phyloP scores from a whole-genome alignment of 2,888 invertebrate genomes.

The Megamerina dolium region DNA sequence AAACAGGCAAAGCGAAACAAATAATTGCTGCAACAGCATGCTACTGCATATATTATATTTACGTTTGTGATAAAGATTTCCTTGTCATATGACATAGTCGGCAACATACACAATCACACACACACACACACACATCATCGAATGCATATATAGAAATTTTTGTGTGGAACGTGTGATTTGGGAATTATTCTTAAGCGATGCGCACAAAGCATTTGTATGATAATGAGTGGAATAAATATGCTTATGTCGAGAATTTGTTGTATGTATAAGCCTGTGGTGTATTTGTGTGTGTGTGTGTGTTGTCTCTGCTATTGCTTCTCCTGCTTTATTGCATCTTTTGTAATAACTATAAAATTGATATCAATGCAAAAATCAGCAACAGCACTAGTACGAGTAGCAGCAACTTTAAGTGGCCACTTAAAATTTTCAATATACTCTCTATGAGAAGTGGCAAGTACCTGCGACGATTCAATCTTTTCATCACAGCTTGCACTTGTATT shows the following conservation, averaged over 20 bases:
- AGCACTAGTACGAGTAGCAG: no score
- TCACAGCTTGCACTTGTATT: no score
- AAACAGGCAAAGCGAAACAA: no score
- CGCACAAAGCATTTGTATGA: not conserved
- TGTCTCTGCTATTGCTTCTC: not conserved
- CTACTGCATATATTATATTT: conserved; percentile 15
- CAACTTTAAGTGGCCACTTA: no score
- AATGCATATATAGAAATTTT: not conserved
- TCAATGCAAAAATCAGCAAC: not conserved
- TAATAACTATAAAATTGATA: conserved; percentile 6
- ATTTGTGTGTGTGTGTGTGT: not conserved
- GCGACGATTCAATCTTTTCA: no score
- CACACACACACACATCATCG: no score
- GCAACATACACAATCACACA: no score
- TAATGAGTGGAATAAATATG: conserved; percentile 1
- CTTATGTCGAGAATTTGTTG: no score
- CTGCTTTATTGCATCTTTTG: not conserved
- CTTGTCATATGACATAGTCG: no score
- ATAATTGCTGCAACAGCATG: conserved; percentile 1
- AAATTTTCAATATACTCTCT: no score
- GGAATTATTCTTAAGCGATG: conserved; percentile 1
- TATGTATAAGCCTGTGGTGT: not conserved
- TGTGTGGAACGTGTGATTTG: conserved; percentile 8
- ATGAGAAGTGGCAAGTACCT: no score
- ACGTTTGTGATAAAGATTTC: conserved; percentile 14